Conservation (phyloP, 2,113 vertebrate genomes). For the Saccopteryx bilineata region DNA sequence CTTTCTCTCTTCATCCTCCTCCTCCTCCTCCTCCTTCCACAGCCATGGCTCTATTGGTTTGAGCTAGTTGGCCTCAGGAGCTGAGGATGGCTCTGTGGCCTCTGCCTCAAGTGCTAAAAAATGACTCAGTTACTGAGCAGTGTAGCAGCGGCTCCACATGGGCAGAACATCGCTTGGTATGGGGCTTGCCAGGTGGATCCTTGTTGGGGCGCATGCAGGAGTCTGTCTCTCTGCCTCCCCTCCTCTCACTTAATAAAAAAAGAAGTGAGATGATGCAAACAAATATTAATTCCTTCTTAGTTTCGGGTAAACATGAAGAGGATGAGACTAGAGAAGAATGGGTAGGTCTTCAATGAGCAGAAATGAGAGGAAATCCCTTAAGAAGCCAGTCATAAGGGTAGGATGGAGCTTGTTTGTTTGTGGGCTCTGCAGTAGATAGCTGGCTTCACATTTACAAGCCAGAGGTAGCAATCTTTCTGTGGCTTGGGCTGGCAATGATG, state of each 20-base stretch:
- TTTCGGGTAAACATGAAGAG: not conserved
- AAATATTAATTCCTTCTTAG: not conserved
- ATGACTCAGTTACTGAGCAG: too few relatives aligned
- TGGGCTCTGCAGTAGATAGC: not conserved
- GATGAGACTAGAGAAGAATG: not conserved
- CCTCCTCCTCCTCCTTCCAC: too few relatives aligned
- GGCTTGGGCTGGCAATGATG: not conserved
- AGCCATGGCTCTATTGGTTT: too few relatives aligned
- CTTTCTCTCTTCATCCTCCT: too few relatives aligned
- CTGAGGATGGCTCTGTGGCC: too few relatives aligned
- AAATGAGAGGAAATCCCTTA: not conserved
- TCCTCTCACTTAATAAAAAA: not conserved
- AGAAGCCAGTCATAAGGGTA: not conserved
- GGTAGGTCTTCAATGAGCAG: not conserved
- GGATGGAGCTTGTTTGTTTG: not conserved
- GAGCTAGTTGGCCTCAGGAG: too few relatives aligned
- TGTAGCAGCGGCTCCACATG: too few relatives aligned
- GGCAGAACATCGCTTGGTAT: too few relatives aligned
- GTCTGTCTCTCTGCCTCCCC: too few relatives aligned
- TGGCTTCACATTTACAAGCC: slow-evolving; percentile 39
- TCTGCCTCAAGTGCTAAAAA: too few relatives aligned
- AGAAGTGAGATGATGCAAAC: not conserved
- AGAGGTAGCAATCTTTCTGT: not conserved
- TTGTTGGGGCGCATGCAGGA: too few relatives aligned
- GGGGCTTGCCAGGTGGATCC: too few relatives aligned